Evolutionary conservation across 2,888 invertebrate genomes (phyloP), one percentile per base, ranked within the genome.

Genomic region (Notodonta ziczac): DNA sequence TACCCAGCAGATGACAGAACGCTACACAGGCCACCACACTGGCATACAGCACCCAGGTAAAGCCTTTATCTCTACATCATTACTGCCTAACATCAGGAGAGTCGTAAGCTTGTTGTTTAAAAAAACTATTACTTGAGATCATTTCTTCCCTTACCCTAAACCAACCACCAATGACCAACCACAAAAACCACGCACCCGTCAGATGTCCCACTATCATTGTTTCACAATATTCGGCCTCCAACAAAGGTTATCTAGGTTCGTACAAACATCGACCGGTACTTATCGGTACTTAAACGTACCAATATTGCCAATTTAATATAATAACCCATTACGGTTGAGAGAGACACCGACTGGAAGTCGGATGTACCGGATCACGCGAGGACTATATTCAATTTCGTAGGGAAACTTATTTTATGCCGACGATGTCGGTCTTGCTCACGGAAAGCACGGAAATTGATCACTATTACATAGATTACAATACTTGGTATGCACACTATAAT

Each of bases 321-420:
- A 73, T 74, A 77, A 80, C 81, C 84, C 78, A 85, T 88, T 86
- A 88, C 64, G 76, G 77, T 74, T 77, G 82, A 89, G 86, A 90
- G 85, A 90, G 88, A 90, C 89, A 88, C 88, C 81, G 87, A 80
- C 76, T 74, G 80, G 71, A 80, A 80, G 81, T 82, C 72, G 72
- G 82, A 87, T 88, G 83, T 82, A 83, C 65, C 68, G 58, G 65
- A 68, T 75, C 91, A 92, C 91, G 92, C 92, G 82, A 91, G 81
- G 82, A 73, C 78, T 77, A 74, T 87, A 90, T 90, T 91, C 88
- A 91, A 91, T 92, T 90, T 90, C 86, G 86, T 88, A 89, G 85
- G 84, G 79, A 86, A 90, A 89, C 86, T 89, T 90, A 88, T 87
- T 88, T 87, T 84, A 87, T 86, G 85, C 83, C 78, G 78, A 75